Base-by-base conservation (phyloP, 1,140 invertebrate genomes). In the Drosophila serrata region DNA sequence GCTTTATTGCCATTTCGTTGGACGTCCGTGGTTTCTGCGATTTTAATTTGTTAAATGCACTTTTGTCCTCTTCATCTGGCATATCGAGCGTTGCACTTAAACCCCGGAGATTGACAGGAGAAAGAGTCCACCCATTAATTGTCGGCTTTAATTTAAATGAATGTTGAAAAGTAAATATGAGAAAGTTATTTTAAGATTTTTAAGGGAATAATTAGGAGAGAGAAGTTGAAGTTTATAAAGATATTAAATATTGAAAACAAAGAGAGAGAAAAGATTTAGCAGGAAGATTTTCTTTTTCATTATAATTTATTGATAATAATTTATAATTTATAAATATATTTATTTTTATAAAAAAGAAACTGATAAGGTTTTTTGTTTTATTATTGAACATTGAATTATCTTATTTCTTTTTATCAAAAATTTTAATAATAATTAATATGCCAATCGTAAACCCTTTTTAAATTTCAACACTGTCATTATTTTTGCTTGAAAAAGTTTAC, bases 1-100 rank as follows among this genome's bases (percentile, higher is more conserved):
- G 24, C 51, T 72, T 72, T 70, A 72, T 72, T 56, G 68, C 53
- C 68, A 59, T 70, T 72, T 58, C 68, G 65, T 49, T 48, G 67
- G 67, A 56, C 42, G 62, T 55, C 42, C 51, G 74, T 63, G 72
- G 65, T 74, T 61, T 73, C 76, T 81, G 79, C 82, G 69, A 81
- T 86, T 85, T 85, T 86, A 85, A 85, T 85, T 85, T 85, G 82
- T 86, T 85, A 81, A 86, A 86, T 86, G 82, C 82, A 86, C 60
- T 81, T 81, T 79, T 77, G 67, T 75, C 62, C 73, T 68, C 80
- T 79, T 75, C 79, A 81, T 81, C 69, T 77, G 57, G 61, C 63
- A 9, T 48, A 69, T 51, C 75, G 65, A 53, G 61, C 37, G 35
- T 9, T 39, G 62, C 65, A 59, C 65, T 72, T 72, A 72, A 72